A percentile compares a stretch with the other conserved stretches of the same genome.
These are phyloP conservation scores for Terebella lapidaria DNA, from an alignment of 2,888 invertebrate genomes.

Conservation along the genomic window DNA sequence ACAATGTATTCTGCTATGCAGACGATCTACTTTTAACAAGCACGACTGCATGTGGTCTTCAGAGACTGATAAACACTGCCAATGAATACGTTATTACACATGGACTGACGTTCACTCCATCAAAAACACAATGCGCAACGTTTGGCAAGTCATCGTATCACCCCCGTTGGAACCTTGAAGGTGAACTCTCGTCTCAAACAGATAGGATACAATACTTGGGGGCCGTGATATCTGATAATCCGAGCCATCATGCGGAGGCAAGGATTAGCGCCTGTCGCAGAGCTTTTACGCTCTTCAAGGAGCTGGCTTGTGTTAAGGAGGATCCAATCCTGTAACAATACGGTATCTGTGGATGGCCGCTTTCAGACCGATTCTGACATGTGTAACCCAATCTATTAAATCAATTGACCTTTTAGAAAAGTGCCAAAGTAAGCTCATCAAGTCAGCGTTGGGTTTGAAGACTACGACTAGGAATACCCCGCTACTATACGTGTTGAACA, in stretches of 20 bases:
- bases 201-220: not conserved
- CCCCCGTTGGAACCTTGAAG: too few relatives aligned
- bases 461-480: not conserved
- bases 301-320: not conserved
- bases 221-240: not conserved
- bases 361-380: not conserved
- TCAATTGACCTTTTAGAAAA: not conserved
- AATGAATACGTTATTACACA: not conserved
- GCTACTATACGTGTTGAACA: too few relatives aligned
- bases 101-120: not conserved
- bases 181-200: not conserved
- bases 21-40: not conserved
- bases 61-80: not conserved
- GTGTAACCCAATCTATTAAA: not conserved
- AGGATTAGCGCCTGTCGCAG: not conserved
- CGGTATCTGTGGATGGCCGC: not conserved
- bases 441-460: not conserved
- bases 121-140: not conserved
- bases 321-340: not conserved
- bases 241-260: not conserved
- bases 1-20: not conserved
- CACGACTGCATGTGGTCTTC: not conserved
- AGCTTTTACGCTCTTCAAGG: not conserved
- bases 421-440: not conserved
- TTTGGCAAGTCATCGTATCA: not conserved